phyloP scores from a whole-genome alignment of 2,797 vertebrate genomes.

The Lepilemur septentrionalis region DNA sequence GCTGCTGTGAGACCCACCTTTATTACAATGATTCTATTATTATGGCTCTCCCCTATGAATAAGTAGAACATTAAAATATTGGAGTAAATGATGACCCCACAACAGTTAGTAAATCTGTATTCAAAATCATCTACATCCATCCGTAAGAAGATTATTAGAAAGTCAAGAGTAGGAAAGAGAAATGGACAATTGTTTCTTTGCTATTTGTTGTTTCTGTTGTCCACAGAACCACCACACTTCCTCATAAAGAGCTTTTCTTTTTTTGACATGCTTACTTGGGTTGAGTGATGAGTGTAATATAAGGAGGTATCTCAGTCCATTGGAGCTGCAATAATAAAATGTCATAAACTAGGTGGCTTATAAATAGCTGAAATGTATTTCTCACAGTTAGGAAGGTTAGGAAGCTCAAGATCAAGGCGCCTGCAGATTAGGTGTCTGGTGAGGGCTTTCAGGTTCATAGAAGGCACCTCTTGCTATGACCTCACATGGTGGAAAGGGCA shows the following conservation, averaged over 20 bases:
- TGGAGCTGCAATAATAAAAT: not conserved
- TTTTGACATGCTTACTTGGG: not conserved
- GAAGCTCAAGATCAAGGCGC: not conserved
- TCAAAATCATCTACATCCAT: not conserved
- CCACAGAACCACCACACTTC: fast-evolving
- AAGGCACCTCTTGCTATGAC: not conserved
- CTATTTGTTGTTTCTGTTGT: not conserved
- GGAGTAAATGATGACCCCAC: not conserved
- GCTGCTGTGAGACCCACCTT: not conserved
- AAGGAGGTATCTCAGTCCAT: not conserved
- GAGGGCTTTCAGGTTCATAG: not conserved
- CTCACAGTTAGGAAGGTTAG: not conserved
- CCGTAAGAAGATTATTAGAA: not conserved
- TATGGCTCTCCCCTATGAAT: not conserved
- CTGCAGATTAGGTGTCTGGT: not conserved
- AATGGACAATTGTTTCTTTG: not conserved
- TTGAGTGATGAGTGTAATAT: not conserved
- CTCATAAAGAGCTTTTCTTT: fast-evolving
- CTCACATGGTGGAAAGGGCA: not conserved
- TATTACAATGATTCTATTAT: not conserved
- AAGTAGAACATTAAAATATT: not conserved
- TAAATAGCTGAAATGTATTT: not conserved
- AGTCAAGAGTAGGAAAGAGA: not conserved
- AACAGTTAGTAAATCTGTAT: not conserved
- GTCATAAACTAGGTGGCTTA: not conserved